Percentiles rank a stretch among this genome's conserved stretches.
Evolutionary conservation across 2,113 vertebrate genomes (phyloP).

Genomic region (Eptesicus fuscus): DNA sequence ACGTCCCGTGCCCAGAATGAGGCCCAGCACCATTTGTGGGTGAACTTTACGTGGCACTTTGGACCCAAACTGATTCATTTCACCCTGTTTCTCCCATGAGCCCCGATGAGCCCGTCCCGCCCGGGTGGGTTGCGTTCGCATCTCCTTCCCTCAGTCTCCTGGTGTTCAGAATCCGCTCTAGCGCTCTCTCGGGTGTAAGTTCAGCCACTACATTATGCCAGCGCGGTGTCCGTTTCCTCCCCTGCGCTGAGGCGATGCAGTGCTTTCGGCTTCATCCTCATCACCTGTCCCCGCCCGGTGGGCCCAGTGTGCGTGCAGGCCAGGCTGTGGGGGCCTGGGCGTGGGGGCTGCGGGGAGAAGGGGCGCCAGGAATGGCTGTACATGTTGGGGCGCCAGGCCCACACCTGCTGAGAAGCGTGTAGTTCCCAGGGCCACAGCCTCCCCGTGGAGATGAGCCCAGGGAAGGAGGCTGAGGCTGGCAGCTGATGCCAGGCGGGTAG

Average conservation of each 20-base stretch:
- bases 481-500: background rate
- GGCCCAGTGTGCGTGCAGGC: background rate
- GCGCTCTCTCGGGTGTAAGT: constrained; percentile 32
- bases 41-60: background rate
- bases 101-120: constrained; percentile 32
- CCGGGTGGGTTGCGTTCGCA: constrained; percentile 58
- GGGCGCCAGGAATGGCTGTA: constrained; percentile 21
- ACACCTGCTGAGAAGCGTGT: background rate
- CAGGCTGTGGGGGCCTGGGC: background rate
- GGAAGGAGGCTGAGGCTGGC: background rate
- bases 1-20: background rate
- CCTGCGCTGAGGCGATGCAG: constrained; percentile 69
- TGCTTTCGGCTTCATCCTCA: constrained; percentile 72
- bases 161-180: constrained; percentile 24
- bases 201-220: constrained; percentile 69
- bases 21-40: background rate
- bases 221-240: constrained; percentile 68
- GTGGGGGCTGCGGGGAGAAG: background rate
- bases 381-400: constrained; percentile 24
- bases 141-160: constrained; percentile 49
- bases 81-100: constrained; percentile 74
- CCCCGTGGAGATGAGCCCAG: constrained; percentile 25
- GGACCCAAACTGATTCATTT: constrained; percentile 27
- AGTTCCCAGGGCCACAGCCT: background rate
- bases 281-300: constrained; percentile 71